Evolutionary conservation across 1,140 invertebrate species (phyloP).

Genomic region (Protaetia brevitarsis): DNA sequence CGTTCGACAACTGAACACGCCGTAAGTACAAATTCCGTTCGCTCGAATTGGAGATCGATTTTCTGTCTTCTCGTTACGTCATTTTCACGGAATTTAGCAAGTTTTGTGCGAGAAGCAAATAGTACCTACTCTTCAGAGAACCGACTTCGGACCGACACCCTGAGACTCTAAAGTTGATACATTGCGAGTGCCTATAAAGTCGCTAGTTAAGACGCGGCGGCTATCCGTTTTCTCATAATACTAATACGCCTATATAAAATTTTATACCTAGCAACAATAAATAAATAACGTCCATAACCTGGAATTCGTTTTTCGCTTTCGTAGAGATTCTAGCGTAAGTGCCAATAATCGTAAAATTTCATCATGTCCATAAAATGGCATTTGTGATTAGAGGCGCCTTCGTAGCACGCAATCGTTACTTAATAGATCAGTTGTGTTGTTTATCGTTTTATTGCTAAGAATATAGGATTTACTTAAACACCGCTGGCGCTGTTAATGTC

Average conservation of each 20-base stretch:
- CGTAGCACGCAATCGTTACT: neutral
- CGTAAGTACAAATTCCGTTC: too few species aligned
- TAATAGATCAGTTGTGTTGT: slow-evolving; percentile 12
- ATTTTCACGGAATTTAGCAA: neutral
- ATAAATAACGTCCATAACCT: neutral
- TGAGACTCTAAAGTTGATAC: neutral
- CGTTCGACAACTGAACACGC: too few species aligned
- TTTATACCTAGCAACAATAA: neutral
- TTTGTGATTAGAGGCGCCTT: neutral
- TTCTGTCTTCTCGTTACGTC: neutral
- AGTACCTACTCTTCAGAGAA: neutral
- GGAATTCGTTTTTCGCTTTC: neutral
- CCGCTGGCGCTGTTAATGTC: too few species aligned
- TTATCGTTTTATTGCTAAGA: neutral
- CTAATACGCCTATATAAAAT: neutral
- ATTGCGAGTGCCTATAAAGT: neutral
- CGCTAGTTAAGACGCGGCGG: neutral
- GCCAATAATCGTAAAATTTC: slow-evolving; percentile 10
- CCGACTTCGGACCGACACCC: neutral
- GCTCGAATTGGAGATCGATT: too few species aligned
- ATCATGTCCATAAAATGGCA: slow-evolving; percentile 1
- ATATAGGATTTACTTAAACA: neutral
- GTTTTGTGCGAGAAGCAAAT: neutral
- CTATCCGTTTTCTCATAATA: neutral
- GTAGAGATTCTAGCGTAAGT: neutral